phyloP scores from a whole-genome alignment of 2,797 vertebrate genomes.

The Falco peregrinus region DNA sequence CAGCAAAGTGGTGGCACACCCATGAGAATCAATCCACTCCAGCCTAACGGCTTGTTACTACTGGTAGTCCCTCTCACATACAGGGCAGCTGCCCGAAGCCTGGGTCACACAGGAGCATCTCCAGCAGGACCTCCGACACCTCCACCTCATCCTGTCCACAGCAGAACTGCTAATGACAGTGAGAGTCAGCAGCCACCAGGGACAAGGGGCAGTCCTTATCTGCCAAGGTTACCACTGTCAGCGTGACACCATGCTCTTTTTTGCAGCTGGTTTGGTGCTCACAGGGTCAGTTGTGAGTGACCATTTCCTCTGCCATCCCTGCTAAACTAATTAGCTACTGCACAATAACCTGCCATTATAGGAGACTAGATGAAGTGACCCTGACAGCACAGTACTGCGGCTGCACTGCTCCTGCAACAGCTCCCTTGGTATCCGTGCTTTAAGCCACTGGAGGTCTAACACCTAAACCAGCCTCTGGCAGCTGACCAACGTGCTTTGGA shows the following conservation, averaged over 20 bases:
- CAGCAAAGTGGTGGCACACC: background rate
- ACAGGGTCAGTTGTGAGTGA: background rate
- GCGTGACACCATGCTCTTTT: background rate
- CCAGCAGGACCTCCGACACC: background rate
- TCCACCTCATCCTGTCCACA: background rate
- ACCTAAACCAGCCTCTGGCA: background rate
- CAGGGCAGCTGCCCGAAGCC: background rate
- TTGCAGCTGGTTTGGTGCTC: background rate
- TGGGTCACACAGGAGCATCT: fast-evolving
- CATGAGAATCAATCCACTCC: background rate
- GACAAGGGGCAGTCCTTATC: background rate
- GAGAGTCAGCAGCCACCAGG: background rate
- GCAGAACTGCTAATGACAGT: background rate
- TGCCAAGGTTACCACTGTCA: background rate
- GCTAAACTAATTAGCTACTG: background rate
- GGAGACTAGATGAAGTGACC: background rate
- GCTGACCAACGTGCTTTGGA: fast-evolving
- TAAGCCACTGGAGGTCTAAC: background rate
- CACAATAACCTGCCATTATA: background rate
- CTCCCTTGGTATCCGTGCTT: background rate
- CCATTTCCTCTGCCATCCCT: background rate
- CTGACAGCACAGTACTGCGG: background rate
- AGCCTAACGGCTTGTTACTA: background rate
- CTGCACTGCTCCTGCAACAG: background rate
- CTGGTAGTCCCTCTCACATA: fast-evolving